These are phyloP conservation scores for Enteromius afrohamiltoni DNA, from an alignment of 2,797 vertebrate genomes.

Conservation along the genomic window DNA sequence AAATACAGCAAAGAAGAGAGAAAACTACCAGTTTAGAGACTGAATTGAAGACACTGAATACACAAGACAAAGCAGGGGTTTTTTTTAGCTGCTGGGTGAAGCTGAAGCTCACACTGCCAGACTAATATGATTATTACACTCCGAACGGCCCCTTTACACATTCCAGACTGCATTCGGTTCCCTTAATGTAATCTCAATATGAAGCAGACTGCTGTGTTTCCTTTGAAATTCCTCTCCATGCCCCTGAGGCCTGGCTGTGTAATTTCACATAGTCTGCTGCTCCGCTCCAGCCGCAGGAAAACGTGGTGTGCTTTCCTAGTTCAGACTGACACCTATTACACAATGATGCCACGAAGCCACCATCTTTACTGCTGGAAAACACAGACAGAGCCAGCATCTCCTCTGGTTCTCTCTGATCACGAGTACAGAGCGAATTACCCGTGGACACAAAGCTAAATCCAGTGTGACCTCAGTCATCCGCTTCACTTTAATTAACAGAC, in stretches of 20 bases:
- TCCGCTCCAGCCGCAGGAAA: slow-evolving; percentile 33
- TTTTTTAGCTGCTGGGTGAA: slow-evolving; percentile 37
- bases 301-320: slow-evolving; percentile 36
- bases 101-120: slow-evolving; percentile 21
- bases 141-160: slow-evolving; percentile 54
- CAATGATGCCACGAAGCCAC: slow-evolving; percentile 45
- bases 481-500: slow-evolving; percentile 15
- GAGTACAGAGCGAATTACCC: slow-evolving; percentile 9
- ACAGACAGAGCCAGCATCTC: slow-evolving; percentile 22
- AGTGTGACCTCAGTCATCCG: background rate
- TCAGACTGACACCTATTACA: slow-evolving; percentile 50
- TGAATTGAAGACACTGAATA: slow-evolving; percentile 47
- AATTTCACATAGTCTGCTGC: slow-evolving; percentile 50
- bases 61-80: slow-evolving; percentile 32
- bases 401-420: slow-evolving; percentile 27
- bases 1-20: slow-evolving; percentile 39
- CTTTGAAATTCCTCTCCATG: slow-evolving; percentile 45
- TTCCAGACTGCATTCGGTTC: slow-evolving; percentile 51
- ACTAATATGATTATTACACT: slow-evolving; percentile 55
- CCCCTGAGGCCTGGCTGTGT: slow-evolving; percentile 45
- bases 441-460: slow-evolving; percentile 27
- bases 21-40: slow-evolving; percentile 9
- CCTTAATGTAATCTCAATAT: slow-evolving; percentile 56
- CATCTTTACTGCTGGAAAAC: slow-evolving; percentile 27
- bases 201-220: slow-evolving; percentile 45